Conservation (phyloP, 1,140 invertebrate genomes). For the Colletes gigas region DNA sequence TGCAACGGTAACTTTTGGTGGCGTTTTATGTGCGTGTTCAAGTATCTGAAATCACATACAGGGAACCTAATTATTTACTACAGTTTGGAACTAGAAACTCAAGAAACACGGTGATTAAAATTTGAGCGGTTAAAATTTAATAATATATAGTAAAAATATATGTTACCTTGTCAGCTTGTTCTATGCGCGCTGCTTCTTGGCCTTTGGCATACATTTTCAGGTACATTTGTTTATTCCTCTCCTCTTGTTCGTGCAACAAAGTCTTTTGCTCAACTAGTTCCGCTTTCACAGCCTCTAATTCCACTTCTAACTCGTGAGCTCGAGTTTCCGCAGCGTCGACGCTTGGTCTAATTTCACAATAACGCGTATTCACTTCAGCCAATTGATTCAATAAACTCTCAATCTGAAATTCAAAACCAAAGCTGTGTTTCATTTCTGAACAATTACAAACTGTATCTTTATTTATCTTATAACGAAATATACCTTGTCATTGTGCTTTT, state of each 20-base stretch:
- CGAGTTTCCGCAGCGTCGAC: slow-evolving; percentile 84
- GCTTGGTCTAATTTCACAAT: slow-evolving; percentile 83
- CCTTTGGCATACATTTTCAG: slow-evolving; percentile 92
- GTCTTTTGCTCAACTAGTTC: slow-evolving; percentile 81
- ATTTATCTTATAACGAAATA: too few relatives aligned
- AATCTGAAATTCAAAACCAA: slow-evolving; percentile 66
- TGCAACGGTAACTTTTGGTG: slow-evolving; percentile 87
- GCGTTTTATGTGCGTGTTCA: slow-evolving; percentile 82
- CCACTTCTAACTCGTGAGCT: slow-evolving; percentile 85
- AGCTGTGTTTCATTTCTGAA: neutral
- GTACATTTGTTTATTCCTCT: slow-evolving; percentile 88
- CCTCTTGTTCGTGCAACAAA: slow-evolving; percentile 85
- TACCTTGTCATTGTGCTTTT: slow-evolving; percentile 90
- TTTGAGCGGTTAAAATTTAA: too few relatives aligned
- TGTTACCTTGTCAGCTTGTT: slow-evolving; percentile 84
- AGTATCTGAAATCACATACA: slow-evolving; percentile 80
- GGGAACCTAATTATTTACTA: slow-evolving; percentile 29
- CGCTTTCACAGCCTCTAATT: slow-evolving; percentile 85
- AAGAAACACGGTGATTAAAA: neutral
- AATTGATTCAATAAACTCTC: slow-evolving; percentile 89
- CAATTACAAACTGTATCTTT: too few relatives aligned
- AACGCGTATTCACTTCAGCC: slow-evolving; percentile 88
- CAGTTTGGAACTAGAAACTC: neutral
- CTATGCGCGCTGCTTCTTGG: slow-evolving; percentile 88
- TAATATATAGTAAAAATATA: too few relatives aligned